Evolutionary conservation across 2,113 vertebrate genomes (phyloP).

Genomic region (Podilymbus podiceps): DNA sequence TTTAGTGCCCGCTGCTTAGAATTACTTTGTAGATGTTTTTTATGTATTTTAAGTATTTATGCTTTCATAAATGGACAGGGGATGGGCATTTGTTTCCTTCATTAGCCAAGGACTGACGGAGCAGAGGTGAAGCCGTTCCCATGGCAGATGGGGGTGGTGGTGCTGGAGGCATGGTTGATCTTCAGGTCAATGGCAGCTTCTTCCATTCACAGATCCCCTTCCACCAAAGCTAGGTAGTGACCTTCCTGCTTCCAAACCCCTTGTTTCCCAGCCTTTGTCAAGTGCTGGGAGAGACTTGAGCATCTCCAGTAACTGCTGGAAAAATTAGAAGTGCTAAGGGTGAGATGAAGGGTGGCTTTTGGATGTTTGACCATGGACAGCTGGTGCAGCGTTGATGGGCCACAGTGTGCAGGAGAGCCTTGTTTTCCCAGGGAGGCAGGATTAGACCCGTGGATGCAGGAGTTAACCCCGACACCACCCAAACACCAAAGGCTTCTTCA

Average conservation of each 20-base stretch:
- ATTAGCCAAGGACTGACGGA: not conserved
- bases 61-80: not conserved
- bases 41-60: conserved; percentile 24
- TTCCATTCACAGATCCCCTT: not conserved
- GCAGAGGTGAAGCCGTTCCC: accelerated
- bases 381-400: not conserved
- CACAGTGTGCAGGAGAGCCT: not conserved
- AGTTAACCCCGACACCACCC: not conserved
- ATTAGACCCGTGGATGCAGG: not conserved
- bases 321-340: not conserved
- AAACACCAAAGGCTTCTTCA: not conserved
- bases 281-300: not conserved
- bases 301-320: not conserved
- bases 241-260: not conserved
- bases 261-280: not conserved
- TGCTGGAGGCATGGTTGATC: accelerated
- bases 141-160: not conserved
- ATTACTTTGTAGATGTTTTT: not conserved
- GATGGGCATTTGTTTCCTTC: not conserved
- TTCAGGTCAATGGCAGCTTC: not conserved
- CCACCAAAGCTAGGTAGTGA: not conserved
- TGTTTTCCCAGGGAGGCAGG: not conserved
- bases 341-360: not conserved
- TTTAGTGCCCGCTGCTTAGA: not conserved
- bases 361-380: not conserved